Evolutionary conservation across 92 coral and sea anemone genomes (phyloP).

Genomic region (Umimayanthus kanabou): DNA sequence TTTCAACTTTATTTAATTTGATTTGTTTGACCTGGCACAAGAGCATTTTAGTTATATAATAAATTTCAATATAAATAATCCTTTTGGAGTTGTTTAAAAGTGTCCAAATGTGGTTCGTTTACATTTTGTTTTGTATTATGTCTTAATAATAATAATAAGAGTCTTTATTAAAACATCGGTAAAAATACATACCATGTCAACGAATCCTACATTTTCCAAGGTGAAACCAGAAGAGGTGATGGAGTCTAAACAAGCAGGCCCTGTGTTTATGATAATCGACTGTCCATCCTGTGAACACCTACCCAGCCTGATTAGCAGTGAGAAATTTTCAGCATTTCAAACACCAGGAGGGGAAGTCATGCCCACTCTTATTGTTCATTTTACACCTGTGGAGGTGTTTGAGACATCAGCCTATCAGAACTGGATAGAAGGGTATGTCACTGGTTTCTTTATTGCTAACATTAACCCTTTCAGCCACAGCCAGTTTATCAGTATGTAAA

Average conservation of each 20-base stretch:
- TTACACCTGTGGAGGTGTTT: slow-evolving; percentile 79
- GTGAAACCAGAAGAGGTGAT: slow-evolving; percentile 82
- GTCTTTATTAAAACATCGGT: too few relatives aligned
- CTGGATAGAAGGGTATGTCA: slow-evolving; percentile 73
- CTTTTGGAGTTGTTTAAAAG: too few relatives aligned
- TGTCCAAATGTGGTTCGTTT: too few relatives aligned
- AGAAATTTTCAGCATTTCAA: slow-evolving; percentile 50
- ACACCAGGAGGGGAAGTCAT: not conserved
- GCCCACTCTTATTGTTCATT: slow-evolving; percentile 69
- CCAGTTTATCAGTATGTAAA: too few relatives aligned
- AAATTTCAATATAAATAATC: too few relatives aligned
- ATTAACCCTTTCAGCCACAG: too few relatives aligned
- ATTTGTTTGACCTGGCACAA: too few relatives aligned
- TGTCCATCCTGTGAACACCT: slow-evolving; percentile 72
- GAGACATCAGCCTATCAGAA: slow-evolving; percentile 54
- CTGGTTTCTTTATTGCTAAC: not conserved
- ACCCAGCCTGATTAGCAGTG: slow-evolving; percentile 50
- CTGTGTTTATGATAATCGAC: slow-evolving; percentile 79
- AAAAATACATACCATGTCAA: too few relatives aligned
- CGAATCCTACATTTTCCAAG: slow-evolving; percentile 1
- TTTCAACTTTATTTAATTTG: too few relatives aligned
- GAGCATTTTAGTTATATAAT: too few relatives aligned
- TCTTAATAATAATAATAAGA: too few relatives aligned
- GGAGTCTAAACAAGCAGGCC: slow-evolving; percentile 69
- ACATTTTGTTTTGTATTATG: too few relatives aligned